Conservation (phyloP, 2,797 vertebrate species). For the Pseudochirops cupreus region DNA sequence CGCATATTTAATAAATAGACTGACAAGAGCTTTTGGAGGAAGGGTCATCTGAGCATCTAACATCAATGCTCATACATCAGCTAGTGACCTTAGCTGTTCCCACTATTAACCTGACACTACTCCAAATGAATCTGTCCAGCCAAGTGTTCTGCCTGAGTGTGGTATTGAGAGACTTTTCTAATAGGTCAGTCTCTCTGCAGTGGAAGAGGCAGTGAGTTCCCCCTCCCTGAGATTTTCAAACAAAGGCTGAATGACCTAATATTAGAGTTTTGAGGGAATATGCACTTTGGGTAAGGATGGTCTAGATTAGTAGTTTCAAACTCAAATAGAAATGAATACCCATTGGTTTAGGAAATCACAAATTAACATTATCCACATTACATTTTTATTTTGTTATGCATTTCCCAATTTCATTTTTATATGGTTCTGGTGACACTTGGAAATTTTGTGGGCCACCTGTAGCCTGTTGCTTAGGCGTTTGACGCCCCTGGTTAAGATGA, state of each 20-base stretch:
- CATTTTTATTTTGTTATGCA: neutral
- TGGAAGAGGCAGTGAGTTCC: neutral
- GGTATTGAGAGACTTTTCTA: neutral
- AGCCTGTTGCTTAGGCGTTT: neutral
- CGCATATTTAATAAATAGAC: neutral
- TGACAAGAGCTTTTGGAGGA: conserved; percentile 7
- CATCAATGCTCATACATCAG: neutral
- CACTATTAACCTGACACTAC: neutral
- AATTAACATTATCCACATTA: neutral
- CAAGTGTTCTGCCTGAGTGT: neutral
- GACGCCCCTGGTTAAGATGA: neutral
- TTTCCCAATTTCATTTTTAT: neutral
- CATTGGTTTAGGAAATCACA: neutral
- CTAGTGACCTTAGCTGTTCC: neutral
- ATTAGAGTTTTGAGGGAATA: neutral
- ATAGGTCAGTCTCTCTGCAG: neutral
- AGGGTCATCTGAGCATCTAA: neutral
- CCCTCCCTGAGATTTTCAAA: neutral
- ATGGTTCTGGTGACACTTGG: neutral
- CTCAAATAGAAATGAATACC: neutral
- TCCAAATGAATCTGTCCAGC: neutral
- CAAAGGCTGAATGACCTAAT: neutral
- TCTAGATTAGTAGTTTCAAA: neutral
- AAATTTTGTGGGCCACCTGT: neutral
- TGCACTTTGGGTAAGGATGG: neutral